These are phyloP conservation scores for Anneissia japonica DNA, from an alignment of 35 echinoderm and acorn worm species.

Conservation along the genomic window DNA sequence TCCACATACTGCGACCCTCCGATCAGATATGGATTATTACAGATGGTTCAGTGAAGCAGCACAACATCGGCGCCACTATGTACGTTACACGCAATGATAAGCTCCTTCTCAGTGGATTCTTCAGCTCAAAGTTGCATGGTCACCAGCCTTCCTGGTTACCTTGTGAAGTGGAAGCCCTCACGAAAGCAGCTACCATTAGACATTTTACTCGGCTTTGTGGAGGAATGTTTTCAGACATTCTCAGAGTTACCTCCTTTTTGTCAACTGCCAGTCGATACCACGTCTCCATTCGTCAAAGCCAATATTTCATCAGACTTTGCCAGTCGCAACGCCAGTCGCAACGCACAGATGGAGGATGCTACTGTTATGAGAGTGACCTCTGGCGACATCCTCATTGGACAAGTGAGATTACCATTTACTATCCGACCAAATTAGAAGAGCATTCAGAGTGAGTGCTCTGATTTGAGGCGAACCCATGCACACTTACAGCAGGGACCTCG, in stretches of 20 bases:
- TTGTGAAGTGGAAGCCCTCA: conserved; percentile 2
- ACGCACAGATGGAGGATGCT: neutral
- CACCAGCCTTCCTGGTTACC: neutral
- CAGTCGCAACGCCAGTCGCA: conserved; percentile 30
- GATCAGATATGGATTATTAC: conserved; percentile 62
- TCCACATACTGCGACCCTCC: conserved; percentile 35
- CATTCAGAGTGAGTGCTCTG: neutral
- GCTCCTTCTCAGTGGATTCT: conserved; percentile 24
- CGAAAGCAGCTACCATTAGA: neutral
- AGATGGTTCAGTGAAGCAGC: conserved; percentile 31
- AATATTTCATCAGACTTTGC: conserved; percentile 16
- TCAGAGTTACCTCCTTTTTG: neutral
- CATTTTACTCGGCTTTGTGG: neutral
- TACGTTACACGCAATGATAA: conserved; percentile 33
- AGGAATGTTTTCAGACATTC: conserved; percentile 10
- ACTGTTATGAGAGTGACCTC: neutral
- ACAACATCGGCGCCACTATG: conserved; percentile 31
- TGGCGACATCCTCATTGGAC: neutral
- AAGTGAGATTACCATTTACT: neutral
- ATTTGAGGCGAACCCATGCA: neutral
- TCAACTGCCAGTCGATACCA: neutral
- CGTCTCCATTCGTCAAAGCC: neutral
- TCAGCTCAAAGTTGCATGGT: conserved; percentile 32
- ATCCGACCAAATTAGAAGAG: neutral
- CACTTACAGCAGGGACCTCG: neutral